Conservation (phyloP, 2,797 vertebrate genomes). For the Columba guinea region DNA sequence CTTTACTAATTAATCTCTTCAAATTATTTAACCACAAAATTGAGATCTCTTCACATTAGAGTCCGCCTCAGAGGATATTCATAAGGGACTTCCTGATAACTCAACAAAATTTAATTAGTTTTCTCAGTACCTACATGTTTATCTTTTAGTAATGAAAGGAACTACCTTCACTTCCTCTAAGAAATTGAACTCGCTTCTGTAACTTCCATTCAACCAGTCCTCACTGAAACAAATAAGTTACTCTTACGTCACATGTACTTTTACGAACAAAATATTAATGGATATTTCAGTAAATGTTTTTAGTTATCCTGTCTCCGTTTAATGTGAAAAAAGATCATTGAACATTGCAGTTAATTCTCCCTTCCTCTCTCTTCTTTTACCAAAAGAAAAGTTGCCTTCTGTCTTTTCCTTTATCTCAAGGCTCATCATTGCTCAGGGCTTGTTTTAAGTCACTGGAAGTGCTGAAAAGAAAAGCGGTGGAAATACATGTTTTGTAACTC, state of each 20-base stretch:
- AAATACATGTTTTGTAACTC: not conserved
- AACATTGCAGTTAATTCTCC: not conserved
- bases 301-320: not conserved
- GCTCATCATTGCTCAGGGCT: not conserved
- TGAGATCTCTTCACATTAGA: constrained; percentile 53
- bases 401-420: not conserved
- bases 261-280: not conserved
- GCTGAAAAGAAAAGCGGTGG: constrained; percentile 16
- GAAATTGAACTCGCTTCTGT: not conserved
- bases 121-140: constrained; percentile 43
- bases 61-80: constrained; percentile 26
- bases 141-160: constrained; percentile 47
- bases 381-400: not conserved
- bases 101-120: constrained; percentile 65
- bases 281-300: not conserved
- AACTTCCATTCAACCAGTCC: not conserved
- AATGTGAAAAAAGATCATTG: not conserved
- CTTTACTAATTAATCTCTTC: constrained; percentile 63
- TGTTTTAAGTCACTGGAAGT: constrained; percentile 24
- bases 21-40: constrained; percentile 62
- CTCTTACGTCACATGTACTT: not conserved
- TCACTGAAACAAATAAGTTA: not conserved
- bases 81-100: constrained; percentile 51
- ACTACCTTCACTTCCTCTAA: not conserved
- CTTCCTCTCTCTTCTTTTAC: not conserved